Base-by-base conservation (phyloP, 2,797 vertebrate genomes). In the Antennarius maculatus region DNA sequence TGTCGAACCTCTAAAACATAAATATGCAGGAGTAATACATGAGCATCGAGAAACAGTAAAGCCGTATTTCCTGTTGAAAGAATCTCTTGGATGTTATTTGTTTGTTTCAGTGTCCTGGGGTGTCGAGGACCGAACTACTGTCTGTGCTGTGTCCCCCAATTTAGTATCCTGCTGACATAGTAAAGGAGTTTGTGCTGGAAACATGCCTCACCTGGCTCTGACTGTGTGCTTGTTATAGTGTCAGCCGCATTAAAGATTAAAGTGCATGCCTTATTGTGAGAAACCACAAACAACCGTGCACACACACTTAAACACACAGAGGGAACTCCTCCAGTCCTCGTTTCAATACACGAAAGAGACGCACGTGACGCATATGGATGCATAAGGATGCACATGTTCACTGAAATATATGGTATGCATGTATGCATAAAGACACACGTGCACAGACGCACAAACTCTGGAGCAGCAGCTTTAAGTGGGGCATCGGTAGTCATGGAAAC, bases 401-500 rank as follows among this genome's bases (percentile, higher is more conserved):
- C 42, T 67, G 27, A 59, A 63, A 70, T 73, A 41, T 65, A 61
- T 6, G 27, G 17, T 17, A 37, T 58, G 28, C 58, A 28, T 60
- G 56, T 17, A 28, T 67, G 54, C 23, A 55, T 49, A 12, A 59
- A 43, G 66, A 71, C 56, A 69, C 59, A 56, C 67, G 65, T 61
- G 48, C 69, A 73, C 5, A 56, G 37, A 54, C 54, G 37, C 66
- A 71, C 59, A 77, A 73, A 83, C 77, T 77, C 67, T 48, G 54
- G 68, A 86, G 80, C 79, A 72, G 82, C 76, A 73, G 81, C 77
- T 89, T 89, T 86, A 91, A 92, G 84, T 91, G 90, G 91, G 89
- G 81, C 89, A 91, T 81, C 27, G 41, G 91, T 92, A 71, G 90
- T 66, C 91, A 92, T 92, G 86, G 90, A 87, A 89, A 92, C 91